Evolutionary conservation across 2,888 invertebrate genomes (phyloP), one percentile per base, ranked within the genome.

Genomic region (Heliconius sara): DNA sequence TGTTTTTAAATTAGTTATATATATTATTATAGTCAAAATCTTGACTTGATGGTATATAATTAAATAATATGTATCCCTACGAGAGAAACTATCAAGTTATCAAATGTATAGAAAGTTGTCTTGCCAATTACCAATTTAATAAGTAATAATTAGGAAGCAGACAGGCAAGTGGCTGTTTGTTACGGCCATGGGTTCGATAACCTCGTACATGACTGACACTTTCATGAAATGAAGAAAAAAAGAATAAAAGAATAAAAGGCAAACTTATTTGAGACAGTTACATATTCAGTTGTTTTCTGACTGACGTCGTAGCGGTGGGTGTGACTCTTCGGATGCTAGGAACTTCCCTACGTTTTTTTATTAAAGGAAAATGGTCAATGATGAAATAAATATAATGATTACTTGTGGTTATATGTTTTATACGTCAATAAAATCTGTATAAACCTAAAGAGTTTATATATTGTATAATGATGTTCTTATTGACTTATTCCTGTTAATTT

Each of bases 351-450:
- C 1, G 72, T 73, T 73, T 47, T 39, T 68, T 70, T 67, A 67
- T 22, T 67, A 9, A 60, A 60, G 73, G 73, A 60, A 60, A 73
- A 73, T 39, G n/a, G 16, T n/a, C 34, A 25, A 39, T 73, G 73
- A 73, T 39, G 73, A 60, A 73, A 60, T 60, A 60, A 39, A 73
- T 60, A n/a, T 22, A 60, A 39, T 60, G n/a, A 73, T 60, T 73
- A 25, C n/a, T 16, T 34, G 25, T n/a, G 57, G 13, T 34, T 16
- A 60, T 34, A 65, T 65, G 7, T 65, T 65, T 65, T 65, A 65
- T 65, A 39, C n/a, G 30, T 39, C 39, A 34, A 34, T 39, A 0
- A n/a, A n/a, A 60, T 34, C 2, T n/a, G 22, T 25, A 7, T 73
- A 60, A 60, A 57, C 16, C 60, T 34, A 13, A 1, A 52, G n/a